Evolutionary conservation across 2,888 invertebrate species (phyloP).

Genomic region (Cephus pulcher): DNA sequence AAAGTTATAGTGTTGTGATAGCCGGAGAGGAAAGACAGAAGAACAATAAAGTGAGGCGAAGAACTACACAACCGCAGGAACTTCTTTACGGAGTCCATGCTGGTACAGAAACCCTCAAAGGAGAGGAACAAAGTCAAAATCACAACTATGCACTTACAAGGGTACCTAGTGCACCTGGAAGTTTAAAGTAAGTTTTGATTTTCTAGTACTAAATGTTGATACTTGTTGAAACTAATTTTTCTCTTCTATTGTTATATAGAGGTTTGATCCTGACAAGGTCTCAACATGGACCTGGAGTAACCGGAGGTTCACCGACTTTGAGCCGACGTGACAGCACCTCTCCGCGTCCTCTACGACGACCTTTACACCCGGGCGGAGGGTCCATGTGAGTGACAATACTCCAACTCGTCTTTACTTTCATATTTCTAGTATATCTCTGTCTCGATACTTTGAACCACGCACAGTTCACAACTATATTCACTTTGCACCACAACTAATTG

Average conservation of each 20-base stretch:
- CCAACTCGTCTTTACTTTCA: slow-evolving; percentile 55
- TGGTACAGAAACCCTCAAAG: slow-evolving; percentile 51
- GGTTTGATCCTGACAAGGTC: slow-evolving; percentile 61
- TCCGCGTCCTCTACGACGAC: slow-evolving; percentile 60
- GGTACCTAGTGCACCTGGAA: slow-evolving; percentile 82
- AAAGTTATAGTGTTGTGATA: slow-evolving; percentile 52
- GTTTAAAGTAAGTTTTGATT: slow-evolving; percentile 73
- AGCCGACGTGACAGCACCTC: slow-evolving; percentile 63
- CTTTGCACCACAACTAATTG: slow-evolving; percentile 9
- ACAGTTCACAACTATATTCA: slow-evolving; percentile 33
- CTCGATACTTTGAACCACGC: slow-evolving; percentile 53
- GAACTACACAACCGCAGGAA: slow-evolving; percentile 78
- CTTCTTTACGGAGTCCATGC: slow-evolving; percentile 71
- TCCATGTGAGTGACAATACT: slow-evolving; percentile 65
- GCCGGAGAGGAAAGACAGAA: slow-evolving; percentile 56
- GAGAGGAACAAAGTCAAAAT: slow-evolving; percentile 59
- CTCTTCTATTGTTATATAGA: slow-evolving; percentile 38
- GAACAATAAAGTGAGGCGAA: slow-evolving; percentile 71
- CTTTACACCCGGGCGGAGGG: slow-evolving; percentile 62
- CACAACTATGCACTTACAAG: slow-evolving; percentile 68
- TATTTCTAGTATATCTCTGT: slow-evolving; percentile 54
- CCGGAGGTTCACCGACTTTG: slow-evolving; percentile 59
- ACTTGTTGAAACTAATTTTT: not conserved
- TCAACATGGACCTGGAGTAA: slow-evolving; percentile 51
- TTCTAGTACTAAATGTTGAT: not conserved